These are phyloP conservation scores for Phaethon lepturus DNA, from an alignment of 2,113 vertebrate genomes.

Conservation along the genomic window DNA sequence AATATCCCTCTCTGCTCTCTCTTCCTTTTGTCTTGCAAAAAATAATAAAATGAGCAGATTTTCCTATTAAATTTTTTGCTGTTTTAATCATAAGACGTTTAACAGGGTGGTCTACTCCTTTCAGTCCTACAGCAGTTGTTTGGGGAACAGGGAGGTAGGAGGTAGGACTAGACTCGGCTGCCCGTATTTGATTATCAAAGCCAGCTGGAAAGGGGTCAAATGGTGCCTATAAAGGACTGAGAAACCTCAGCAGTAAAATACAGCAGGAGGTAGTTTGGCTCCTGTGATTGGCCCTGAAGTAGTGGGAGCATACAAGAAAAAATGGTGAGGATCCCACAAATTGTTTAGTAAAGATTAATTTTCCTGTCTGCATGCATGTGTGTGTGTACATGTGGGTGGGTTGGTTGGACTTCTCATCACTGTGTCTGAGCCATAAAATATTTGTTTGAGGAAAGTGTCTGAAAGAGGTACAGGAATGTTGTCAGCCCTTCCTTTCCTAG, in stretches of 20 bases:
- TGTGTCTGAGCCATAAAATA: not conserved
- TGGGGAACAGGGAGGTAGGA: not conserved
- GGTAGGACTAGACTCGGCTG: not conserved
- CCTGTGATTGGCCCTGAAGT: not conserved
- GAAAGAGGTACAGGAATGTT: not conserved
- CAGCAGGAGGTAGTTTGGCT: constrained; percentile 1
- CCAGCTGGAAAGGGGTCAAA: constrained; percentile 54
- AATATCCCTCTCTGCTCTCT: not conserved
- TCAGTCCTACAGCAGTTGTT: not conserved
- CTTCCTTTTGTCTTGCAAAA: not conserved
- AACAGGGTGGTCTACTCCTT: constrained; percentile 49
- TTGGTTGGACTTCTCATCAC: fast-evolving
- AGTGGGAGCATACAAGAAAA: not conserved
- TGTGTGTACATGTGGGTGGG: fast-evolving
- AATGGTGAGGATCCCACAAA: not conserved
- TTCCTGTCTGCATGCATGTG: not conserved
- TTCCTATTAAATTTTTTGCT: not conserved
- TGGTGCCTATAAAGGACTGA: constrained; percentile 34
- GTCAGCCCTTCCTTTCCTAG: not conserved
- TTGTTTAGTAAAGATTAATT: not conserved
- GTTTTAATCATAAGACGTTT: not conserved
- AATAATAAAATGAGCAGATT: not conserved
- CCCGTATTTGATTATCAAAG: constrained; percentile 16
- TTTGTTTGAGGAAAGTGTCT: not conserved
- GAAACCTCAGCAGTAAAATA: constrained; percentile 33